phyloP scores from a whole-genome alignment of 2,113 vertebrate genomes.

The Reinhardtius hippoglossoides region DNA sequence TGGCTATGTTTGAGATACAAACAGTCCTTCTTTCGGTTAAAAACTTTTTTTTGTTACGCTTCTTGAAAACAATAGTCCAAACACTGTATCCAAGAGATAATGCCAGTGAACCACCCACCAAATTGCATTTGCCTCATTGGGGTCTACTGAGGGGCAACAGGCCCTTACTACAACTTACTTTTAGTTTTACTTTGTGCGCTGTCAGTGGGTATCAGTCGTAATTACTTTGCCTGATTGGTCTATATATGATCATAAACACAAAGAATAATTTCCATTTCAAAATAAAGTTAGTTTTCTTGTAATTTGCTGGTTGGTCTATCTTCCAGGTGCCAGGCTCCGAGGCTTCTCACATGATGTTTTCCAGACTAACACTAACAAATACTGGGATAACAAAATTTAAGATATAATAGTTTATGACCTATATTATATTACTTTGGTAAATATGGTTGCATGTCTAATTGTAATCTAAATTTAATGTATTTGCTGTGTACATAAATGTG shows the following conservation, averaged over 20 bases:
- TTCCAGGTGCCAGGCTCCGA: background rate
- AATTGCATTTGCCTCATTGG: background rate
- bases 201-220: too few species aligned
- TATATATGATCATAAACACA: too few species aligned
- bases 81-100: background rate
- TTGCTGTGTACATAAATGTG: background rate
- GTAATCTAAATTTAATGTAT: background rate
- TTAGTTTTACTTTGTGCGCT: too few species aligned
- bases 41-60: too few species aligned
- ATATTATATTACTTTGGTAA: background rate
- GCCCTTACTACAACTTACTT: too few species aligned
- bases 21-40: too few species aligned
- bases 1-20: background rate
- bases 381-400: background rate
- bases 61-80: background rate
- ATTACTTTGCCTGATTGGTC: too few species aligned
- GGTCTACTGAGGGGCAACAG: too few species aligned
- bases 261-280: too few species aligned
- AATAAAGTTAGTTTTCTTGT: background rate
- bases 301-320: background rate
- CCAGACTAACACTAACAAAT: background rate
- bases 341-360: background rate
- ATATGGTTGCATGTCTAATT: background rate
- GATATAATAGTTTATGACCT: background rate
- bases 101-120: background rate